These are phyloP conservation scores for Hyposoter didymator DNA, from an alignment of 2,888 invertebrate genomes.

Conservation along the genomic window DNA sequence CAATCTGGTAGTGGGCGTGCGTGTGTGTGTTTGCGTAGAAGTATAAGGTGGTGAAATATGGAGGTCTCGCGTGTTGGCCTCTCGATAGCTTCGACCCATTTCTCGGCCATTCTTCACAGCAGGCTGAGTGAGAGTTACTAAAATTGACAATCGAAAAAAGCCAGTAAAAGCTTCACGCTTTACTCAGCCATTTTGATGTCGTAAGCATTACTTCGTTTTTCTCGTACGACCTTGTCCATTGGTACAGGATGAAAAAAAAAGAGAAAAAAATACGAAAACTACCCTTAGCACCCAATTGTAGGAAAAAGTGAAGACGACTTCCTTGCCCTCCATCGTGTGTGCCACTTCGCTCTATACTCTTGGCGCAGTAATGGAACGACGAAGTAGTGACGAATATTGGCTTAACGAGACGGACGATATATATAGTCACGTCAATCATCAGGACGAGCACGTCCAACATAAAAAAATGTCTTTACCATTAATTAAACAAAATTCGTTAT, in stretches of 20 bases:
- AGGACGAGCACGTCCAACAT: neutral
- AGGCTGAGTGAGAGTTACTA: neutral
- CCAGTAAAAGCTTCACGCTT: constrained; percentile 9
- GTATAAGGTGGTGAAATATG: neutral
- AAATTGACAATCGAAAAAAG: constrained; percentile 17
- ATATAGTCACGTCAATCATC: constrained; percentile 5
- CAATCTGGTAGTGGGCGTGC: neutral
- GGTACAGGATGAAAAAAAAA: neutral
- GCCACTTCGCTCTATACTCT: neutral
- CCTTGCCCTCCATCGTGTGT: neutral
- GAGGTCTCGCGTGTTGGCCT: neutral
- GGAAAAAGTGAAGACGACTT: constrained; percentile 4
- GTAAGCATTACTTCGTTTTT: neutral
- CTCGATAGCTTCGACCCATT: neutral
- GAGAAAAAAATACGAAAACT: neutral
- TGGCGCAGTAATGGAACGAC: neutral
- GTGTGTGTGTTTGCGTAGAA: neutral
- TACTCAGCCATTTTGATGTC: constrained; percentile 17
- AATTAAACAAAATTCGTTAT: neutral
- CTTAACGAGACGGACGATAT: constrained; percentile 12
- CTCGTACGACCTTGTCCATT: constrained; percentile 11
- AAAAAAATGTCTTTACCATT: neutral
- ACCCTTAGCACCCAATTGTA: constrained; percentile 3
- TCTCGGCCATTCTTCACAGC: constrained; percentile 17
- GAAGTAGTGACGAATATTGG: constrained; percentile 19